These are phyloP conservation scores for Gandaritis pyraliata DNA, from an alignment of 2,888 invertebrate genomes.

Conservation along the genomic window DNA sequence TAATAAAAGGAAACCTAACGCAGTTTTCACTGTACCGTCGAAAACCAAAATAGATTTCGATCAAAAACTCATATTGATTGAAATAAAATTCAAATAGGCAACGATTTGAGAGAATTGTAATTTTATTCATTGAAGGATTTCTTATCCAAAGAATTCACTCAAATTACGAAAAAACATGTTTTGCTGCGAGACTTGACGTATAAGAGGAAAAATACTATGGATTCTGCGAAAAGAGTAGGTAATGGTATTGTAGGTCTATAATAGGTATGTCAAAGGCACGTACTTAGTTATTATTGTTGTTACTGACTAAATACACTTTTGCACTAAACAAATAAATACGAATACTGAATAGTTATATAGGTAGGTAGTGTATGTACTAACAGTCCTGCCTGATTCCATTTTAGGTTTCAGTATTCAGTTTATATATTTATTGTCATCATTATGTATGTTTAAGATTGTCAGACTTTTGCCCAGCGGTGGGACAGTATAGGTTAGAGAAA, in stretches of 20 bases:
- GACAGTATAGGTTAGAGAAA: too few species aligned
- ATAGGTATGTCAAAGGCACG: background rate
- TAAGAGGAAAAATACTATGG: slow-evolving; percentile 2
- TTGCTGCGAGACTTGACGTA: background rate
- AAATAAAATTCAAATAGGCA: slow-evolving; percentile 14
- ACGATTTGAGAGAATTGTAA: slow-evolving; percentile 19
- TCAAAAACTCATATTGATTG: background rate
- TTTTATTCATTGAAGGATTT: slow-evolving; percentile 27
- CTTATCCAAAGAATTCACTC: slow-evolving; percentile 2
- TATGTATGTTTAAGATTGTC: too few species aligned
- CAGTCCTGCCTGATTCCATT: too few species aligned
- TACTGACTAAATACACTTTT: background rate
- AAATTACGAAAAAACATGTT: slow-evolving; percentile 1
- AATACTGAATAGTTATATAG: too few species aligned
- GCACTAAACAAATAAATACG: too few species aligned
- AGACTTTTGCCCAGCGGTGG: too few species aligned
- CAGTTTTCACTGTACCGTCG: too few species aligned
- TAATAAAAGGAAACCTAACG: too few species aligned
- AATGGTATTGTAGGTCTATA: too few species aligned
- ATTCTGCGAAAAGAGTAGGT: background rate
- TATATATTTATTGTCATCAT: too few species aligned
- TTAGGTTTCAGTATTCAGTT: too few species aligned
- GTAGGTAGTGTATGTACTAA: too few species aligned
- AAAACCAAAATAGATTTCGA: background rate
- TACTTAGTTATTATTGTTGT: background rate